Evolutionary conservation across 2,113 vertebrate genomes (phyloP).

Genomic region (Psittacula cyanocephala): DNA sequence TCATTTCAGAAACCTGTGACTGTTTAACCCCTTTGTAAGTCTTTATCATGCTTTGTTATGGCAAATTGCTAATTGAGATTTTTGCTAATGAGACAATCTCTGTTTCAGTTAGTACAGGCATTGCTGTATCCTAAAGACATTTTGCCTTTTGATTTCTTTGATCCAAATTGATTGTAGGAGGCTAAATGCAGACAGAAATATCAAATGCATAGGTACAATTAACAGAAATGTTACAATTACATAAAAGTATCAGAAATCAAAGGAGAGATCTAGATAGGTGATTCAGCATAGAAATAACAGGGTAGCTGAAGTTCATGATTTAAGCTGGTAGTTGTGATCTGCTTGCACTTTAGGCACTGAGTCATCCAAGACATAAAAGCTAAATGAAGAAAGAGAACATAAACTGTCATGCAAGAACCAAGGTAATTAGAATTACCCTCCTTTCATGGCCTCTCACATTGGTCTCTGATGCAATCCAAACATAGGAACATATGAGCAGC

Average conservation of each 20-base stretch:
- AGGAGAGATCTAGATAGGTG: background rate
- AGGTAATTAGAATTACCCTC: background rate
- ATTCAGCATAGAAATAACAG: background rate
- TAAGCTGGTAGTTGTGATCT: background rate
- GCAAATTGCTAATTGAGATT: background rate
- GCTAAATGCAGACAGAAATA: background rate
- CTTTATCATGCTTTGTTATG: background rate
- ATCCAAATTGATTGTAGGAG: background rate
- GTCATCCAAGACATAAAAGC: background rate
- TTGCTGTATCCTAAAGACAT: background rate
- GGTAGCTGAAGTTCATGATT: background rate
- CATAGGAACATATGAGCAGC: background rate
- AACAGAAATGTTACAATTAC: background rate
- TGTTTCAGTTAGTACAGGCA: background rate
- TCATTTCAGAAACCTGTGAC: background rate
- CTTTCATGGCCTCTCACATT: background rate
- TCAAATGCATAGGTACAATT: background rate
- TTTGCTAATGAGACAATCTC: background rate
- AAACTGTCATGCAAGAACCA: background rate
- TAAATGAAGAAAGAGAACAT: background rate
- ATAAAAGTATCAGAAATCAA: background rate
- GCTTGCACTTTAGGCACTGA: rapidly evolving
- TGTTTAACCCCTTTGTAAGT: background rate
- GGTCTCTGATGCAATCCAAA: background rate
- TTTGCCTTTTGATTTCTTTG: background rate